phyloP scores from a whole-genome alignment of 2,888 invertebrate genomes.

The Alviniconcha strummeri region DNA sequence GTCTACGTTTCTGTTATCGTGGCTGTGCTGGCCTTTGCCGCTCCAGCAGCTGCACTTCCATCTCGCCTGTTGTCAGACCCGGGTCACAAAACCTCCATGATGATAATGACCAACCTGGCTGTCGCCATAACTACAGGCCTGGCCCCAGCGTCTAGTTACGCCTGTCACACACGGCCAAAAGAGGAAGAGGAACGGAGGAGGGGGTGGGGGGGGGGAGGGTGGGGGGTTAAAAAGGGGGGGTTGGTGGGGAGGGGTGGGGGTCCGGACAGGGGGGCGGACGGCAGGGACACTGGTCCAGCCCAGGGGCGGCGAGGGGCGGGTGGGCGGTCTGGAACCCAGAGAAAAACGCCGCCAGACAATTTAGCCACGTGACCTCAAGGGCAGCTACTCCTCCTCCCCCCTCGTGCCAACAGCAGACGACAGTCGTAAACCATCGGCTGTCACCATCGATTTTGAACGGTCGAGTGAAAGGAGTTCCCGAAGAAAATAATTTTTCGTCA shows the following conservation, averaged over 20 bases:
- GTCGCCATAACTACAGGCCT: conserved; percentile 6
- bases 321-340: conserved; percentile 26
- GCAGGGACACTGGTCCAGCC: conserved; percentile 20
- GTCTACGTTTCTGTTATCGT: not conserved
- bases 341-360: conserved; percentile 17
- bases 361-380: conserved; percentile 27
- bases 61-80: not conserved
- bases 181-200: not conserved
- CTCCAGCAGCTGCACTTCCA: conserved; percentile 6
- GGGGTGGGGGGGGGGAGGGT: not conserved
- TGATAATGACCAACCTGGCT: not conserved
- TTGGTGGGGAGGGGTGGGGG: not conserved
- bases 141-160: not conserved
- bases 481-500: too few relatives aligned
- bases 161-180: conserved; percentile 16
- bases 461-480: too few relatives aligned
- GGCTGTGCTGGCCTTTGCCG: not conserved
- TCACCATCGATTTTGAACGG: not conserved
- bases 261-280: conserved; percentile 15
- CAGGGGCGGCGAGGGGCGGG: conserved; percentile 33
- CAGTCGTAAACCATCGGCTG: not conserved
- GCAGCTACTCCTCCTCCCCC: conserved; percentile 16
- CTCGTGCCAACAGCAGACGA: conserved; percentile 20
- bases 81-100: not conserved
- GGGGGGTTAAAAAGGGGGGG: not conserved